Evolutionary conservation across 2,888 invertebrate genomes (phyloP).

Genomic region (Sinopyrophorus schimmeli): DNA sequence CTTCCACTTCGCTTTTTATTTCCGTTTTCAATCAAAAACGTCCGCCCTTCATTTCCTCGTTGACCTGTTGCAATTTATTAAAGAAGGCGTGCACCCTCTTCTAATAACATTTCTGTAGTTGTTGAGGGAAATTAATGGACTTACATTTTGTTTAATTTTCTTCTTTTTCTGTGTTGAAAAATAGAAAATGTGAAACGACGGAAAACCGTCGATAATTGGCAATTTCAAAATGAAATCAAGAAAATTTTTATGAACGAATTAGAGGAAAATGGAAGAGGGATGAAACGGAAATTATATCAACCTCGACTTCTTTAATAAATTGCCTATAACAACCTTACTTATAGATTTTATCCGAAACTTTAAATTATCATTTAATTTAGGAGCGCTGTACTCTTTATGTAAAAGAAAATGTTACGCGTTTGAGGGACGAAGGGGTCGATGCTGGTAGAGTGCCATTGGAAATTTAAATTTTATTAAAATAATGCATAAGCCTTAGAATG

Average conservation of each 20-base stretch:
- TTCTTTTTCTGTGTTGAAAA: too few species aligned
- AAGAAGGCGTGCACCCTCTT: constrained; percentile 26
- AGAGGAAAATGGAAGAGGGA: constrained; percentile 17
- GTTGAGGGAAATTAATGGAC: constrained; percentile 7
- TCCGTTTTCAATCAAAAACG: constrained; percentile 47
- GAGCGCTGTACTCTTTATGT: too few species aligned
- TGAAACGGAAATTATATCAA: constrained; percentile 21
- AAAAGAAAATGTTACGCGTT: too few species aligned
- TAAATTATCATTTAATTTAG: too few species aligned
- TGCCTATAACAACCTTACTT: constrained; percentile 6
- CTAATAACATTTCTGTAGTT: constrained; percentile 9
- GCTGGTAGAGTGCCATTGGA: too few species aligned
- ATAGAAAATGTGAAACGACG: too few species aligned
- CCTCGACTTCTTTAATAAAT: constrained; percentile 15
- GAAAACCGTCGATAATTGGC: constrained; percentile 23
- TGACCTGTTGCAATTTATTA: constrained; percentile 48
- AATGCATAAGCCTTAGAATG: constrained; percentile 11
- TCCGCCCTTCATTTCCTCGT: constrained; percentile 46
- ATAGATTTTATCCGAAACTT: background rate
- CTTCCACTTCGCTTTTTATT: constrained; percentile 42
- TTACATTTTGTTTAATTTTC: too few species aligned
- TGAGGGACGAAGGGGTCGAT: too few species aligned
- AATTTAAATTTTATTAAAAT: constrained; percentile 10
- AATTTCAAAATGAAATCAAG: constrained; percentile 25
- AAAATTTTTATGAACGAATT: constrained; percentile 21